Evolutionary conservation across 2,888 invertebrate species (phyloP), one percentile per base, ranked within the genome.

Genomic region (Cepaea hortensis): DNA sequence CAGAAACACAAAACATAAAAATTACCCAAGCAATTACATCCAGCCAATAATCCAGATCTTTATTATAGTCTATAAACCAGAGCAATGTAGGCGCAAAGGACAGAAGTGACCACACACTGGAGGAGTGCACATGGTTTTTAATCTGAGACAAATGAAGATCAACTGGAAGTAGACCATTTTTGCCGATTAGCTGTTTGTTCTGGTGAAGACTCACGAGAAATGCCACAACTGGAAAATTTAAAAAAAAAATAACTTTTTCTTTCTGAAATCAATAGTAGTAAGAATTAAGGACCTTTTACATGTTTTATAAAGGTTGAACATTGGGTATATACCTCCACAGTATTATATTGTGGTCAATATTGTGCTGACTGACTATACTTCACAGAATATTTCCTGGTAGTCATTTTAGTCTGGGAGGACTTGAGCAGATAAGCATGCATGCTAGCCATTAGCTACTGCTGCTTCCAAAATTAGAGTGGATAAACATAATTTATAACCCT

Each of bases 161-260:
- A 13, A 93, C 93, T 70, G 95, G 95, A 7, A 94, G 91, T 15
- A 95, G 90, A 7, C 95, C 95, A 84, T 92, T 90, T 80, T 90
- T 90, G 7, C 95, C 95, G 55, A 95, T 88, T 23, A 95, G 91
- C 80, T 93, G 91, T 81, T 92, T 92, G 90, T 95, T 95, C 89
- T 95, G 95, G 88, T 94, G 90, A 68, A 92, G 90, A 20, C 94
- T 94, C 18, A 94, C 93, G n/a, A 94, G 89, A 89, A 94, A 95
- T 9, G 94, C 94, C n/a, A 94, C 91, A 90, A 91, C 94, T 94
- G 91, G 46, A 92, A 91, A 80, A 11, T 84, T 11, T 89, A 81
- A 88, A 61, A 50, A n/a, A 46, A 50, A 23, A 6, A 75, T 23
- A 5, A 23, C 68, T 18, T 35, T 35, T 35, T 35, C 35, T 35